Conservation (phyloP, 2,888 invertebrate species). For the Acanthosoma haemorrhoidale region DNA sequence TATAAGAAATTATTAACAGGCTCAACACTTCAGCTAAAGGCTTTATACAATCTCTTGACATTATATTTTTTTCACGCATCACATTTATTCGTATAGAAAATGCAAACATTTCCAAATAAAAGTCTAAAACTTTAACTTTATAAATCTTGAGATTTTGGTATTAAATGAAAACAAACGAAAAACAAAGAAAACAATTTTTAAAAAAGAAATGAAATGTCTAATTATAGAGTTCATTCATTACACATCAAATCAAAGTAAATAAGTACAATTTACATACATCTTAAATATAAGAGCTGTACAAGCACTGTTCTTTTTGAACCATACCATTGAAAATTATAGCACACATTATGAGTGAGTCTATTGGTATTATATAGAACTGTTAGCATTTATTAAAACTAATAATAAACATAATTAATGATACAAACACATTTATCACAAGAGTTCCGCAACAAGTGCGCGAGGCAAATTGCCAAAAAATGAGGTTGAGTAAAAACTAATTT, state of each 20-base stretch:
- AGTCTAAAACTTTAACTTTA: not conserved
- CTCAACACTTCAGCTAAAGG: too few relatives aligned
- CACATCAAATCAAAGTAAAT: constrained; percentile 5
- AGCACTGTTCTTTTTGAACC: not conserved
- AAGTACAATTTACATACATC: constrained; percentile 13
- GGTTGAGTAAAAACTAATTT: constrained; percentile 18
- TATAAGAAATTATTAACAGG: constrained; percentile 13
- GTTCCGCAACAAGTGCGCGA: constrained; percentile 26
- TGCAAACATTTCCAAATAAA: constrained; percentile 28
- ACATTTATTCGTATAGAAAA: constrained; percentile 20
- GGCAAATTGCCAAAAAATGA: constrained; percentile 11
- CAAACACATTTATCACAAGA: constrained; percentile 34
- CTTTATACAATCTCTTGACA: not conserved
- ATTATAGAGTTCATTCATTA: not conserved
- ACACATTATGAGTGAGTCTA: too few relatives aligned
- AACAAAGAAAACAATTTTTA: not conserved
- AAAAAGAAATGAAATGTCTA: not conserved
- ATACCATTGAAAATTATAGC: too few relatives aligned
- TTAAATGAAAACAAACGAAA: not conserved
- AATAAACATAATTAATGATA: too few relatives aligned
- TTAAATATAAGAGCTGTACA: not conserved
- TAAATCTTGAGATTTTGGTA: not conserved
- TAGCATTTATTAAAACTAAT: too few relatives aligned
- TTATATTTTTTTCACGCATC: not conserved
- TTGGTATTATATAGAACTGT: too few relatives aligned